phyloP scores from a whole-genome alignment of 2,888 invertebrate species.

The Marronus borbonicus region DNA sequence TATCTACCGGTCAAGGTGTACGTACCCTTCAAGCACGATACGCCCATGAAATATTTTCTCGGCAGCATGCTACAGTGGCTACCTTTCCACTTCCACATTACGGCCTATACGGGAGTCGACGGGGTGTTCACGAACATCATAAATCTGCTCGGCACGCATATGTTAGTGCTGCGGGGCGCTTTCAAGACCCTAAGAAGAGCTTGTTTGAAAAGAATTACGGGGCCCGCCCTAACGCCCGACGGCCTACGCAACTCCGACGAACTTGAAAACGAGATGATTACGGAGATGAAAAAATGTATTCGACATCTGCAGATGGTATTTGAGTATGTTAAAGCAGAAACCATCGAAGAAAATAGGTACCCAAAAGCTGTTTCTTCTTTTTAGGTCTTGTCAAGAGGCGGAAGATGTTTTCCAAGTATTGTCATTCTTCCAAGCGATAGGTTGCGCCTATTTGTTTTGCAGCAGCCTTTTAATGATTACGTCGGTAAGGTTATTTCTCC shows the following conservation, averaged over 20 bases:
- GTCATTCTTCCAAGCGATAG: constrained; percentile 63
- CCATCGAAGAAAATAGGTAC: no score
- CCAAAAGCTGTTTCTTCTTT: neutral
- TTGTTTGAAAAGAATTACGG: constrained; percentile 50
- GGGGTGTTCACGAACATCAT: constrained; percentile 66
- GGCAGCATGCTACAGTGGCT: constrained; percentile 64
- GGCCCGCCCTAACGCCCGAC: constrained; percentile 13
- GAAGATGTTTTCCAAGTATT: constrained; percentile 54
- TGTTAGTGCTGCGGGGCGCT: constrained; percentile 65
- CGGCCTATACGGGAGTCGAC: constrained; percentile 64
- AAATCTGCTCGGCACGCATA: constrained; percentile 64
- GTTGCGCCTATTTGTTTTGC: constrained; percentile 65
- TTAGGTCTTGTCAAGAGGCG: constrained; percentile 57
- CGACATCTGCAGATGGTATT: constrained; percentile 63
- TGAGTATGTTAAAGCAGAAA: constrained; percentile 54
- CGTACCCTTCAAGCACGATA: constrained; percentile 64
- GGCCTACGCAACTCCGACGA: constrained; percentile 33
- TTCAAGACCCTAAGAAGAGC: constrained; percentile 61
- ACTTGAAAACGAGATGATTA: constrained; percentile 57
- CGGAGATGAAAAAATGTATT: constrained; percentile 62
- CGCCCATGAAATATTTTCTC: constrained; percentile 60
- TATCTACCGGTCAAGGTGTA: constrained; percentile 9
- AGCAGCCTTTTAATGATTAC: constrained; percentile 65
- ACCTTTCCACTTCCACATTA: constrained; percentile 64
- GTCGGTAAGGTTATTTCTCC: constrained; percentile 57